A percentile compares a stretch with the other conserved stretches of the same genome.
Evolutionary conservation across 2,797 vertebrate species (phyloP).

Genomic region (Craterocephalus amniculus): DNA sequence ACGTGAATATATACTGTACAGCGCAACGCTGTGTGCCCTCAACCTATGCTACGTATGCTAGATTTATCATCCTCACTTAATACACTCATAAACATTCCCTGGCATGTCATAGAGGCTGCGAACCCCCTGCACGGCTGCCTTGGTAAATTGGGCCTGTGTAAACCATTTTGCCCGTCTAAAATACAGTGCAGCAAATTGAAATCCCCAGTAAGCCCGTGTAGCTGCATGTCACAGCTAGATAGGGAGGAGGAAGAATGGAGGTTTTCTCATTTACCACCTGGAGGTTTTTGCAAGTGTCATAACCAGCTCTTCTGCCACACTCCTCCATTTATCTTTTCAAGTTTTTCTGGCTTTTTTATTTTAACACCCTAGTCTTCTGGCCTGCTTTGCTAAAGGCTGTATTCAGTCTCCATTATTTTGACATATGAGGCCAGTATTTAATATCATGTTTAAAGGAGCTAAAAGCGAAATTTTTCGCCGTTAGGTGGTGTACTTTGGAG

Average conservation of each 20-base stretch:
- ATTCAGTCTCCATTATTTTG: slow-evolving; percentile 54
- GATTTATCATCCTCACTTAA: slow-evolving; percentile 80
- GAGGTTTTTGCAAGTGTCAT: slow-evolving; percentile 75
- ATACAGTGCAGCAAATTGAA: slow-evolving; percentile 78
- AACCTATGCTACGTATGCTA: slow-evolving; percentile 48
- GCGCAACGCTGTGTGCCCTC: slow-evolving; percentile 27
- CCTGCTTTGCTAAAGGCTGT: slow-evolving; percentile 26
- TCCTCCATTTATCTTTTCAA: slow-evolving; percentile 38
- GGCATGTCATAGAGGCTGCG: slow-evolving; percentile 65
- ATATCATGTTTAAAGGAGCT: too few relatives aligned
- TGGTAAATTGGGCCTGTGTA: slow-evolving; percentile 77
- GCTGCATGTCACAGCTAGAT: slow-evolving; percentile 72
- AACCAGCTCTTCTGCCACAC: slow-evolving; percentile 59
- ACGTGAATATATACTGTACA: slow-evolving; percentile 58
- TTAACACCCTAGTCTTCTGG: slow-evolving; percentile 12
- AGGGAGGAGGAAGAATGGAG: slow-evolving; percentile 65
- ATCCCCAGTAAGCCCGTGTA: slow-evolving; percentile 74
- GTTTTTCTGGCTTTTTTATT: slow-evolving; percentile 35
- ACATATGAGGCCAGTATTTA: slow-evolving; percentile 56
- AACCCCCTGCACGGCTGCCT: slow-evolving; percentile 57
- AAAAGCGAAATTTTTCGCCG: too few relatives aligned
- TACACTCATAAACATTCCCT: slow-evolving; percentile 77
- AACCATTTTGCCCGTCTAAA: slow-evolving; percentile 75
- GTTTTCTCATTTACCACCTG: slow-evolving; percentile 80
- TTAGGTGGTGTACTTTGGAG: too few relatives aligned